phyloP scores from a whole-genome alignment of 2,113 vertebrate genomes.

The Cairina moschata region DNA sequence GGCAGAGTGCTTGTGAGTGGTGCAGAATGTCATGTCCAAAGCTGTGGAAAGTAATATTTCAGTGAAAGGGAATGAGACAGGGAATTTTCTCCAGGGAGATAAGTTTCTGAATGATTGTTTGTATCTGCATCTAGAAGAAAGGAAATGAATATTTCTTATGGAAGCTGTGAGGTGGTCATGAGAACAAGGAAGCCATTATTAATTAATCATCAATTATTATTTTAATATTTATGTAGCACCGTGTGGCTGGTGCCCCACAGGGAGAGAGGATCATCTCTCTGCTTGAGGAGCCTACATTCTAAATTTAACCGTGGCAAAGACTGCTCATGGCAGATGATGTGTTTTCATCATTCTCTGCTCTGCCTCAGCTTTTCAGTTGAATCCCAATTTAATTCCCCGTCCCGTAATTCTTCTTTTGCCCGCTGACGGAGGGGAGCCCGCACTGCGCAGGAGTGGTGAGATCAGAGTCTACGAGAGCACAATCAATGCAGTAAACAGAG shows the following conservation, averaged over 20 bases:
- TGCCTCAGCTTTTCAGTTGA: constrained; percentile 43
- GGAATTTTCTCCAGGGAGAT: constrained; percentile 12
- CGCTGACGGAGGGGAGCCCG: neutral
- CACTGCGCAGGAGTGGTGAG: neutral
- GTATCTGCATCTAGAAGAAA: constrained; percentile 36
- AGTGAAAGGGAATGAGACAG: neutral
- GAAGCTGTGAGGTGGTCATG: constrained; percentile 42
- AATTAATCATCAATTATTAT: constrained; percentile 68
- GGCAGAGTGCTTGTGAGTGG: neutral
- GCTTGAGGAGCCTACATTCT: constrained; percentile 49
- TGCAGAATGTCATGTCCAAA: neutral
- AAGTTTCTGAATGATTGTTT: constrained; percentile 36
- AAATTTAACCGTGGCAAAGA: constrained; percentile 40
- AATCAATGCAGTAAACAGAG: constrained; percentile 55
- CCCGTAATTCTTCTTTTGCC: neutral
- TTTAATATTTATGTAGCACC: constrained; percentile 62
- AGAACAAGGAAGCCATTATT: constrained; percentile 58
- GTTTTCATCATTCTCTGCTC: constrained; percentile 51
- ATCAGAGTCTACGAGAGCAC: constrained; percentile 34
- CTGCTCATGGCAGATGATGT: constrained; percentile 52
- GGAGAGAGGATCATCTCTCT: constrained; percentile 37
- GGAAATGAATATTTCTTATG: neutral
- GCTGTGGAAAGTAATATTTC: neutral
- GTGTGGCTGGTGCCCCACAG: constrained; percentile 33
- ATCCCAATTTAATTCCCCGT: constrained; percentile 49